These are phyloP conservation scores for Drosophila arawakana DNA, from an alignment of 1,140 invertebrate genomes.

Conservation along the genomic window DNA sequence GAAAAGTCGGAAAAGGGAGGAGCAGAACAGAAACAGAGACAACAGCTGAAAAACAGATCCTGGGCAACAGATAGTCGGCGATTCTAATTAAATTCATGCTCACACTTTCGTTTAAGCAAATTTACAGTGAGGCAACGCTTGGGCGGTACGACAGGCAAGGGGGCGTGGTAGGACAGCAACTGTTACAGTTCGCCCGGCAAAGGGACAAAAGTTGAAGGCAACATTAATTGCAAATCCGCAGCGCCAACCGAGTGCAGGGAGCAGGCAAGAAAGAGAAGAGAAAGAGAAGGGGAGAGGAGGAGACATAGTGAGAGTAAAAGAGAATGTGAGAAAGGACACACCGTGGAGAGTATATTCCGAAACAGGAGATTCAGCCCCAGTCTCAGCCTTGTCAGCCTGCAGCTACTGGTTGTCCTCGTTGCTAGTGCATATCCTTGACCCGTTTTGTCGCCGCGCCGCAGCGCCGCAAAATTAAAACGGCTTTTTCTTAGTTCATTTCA, in stretches of 20 bases:
- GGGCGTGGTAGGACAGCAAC: conserved; percentile 1
- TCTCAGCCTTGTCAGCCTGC: conserved; percentile 56
- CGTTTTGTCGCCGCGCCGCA: conserved; percentile 61
- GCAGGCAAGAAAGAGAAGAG: neutral
- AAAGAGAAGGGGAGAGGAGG: neutral
- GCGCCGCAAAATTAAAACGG: conserved; percentile 79
- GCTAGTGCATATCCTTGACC: conserved; percentile 68
- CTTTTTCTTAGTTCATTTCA: conserved; percentile 81
- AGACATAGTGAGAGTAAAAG: conserved; percentile 13
- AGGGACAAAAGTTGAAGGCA: conserved; percentile 77
- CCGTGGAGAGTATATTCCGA: neutral
- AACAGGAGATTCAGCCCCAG: conserved; percentile 42
- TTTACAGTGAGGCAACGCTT: conserved; percentile 54
- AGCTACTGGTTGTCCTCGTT: conserved; percentile 47
- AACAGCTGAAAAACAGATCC: conserved; percentile 47
- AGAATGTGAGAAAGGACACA: neutral
- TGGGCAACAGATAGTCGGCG: conserved; percentile 50
- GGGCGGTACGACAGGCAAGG: conserved; percentile 18
- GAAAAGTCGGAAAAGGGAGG: conserved; percentile 30
- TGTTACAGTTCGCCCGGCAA: conserved; percentile 30
- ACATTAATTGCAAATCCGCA: conserved; percentile 81
- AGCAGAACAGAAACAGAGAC: neutral
- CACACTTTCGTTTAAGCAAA: conserved; percentile 81
- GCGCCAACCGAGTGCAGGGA: conserved; percentile 37
- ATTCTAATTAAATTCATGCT: conserved; percentile 82